Conservation (phyloP, 2,113 vertebrate genomes). For the Cercocebus atys region DNA sequence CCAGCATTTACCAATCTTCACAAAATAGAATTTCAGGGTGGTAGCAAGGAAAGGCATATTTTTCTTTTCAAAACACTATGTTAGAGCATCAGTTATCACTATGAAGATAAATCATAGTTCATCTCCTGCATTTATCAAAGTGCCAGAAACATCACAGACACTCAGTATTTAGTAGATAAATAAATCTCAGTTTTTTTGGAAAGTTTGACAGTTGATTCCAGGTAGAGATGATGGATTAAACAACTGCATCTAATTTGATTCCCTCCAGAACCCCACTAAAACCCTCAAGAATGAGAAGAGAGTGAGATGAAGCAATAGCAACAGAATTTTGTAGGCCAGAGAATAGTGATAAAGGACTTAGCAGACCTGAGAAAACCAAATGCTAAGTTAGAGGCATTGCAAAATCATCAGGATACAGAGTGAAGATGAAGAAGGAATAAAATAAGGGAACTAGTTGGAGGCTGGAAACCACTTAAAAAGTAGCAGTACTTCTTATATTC, state of each 20-base stretch:
- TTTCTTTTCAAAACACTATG: background rate
- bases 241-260: constrained; percentile 3
- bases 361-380: background rate
- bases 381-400: background rate
- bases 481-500: background rate
- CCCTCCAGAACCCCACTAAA: constrained; percentile 3
- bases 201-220: constrained; percentile 40
- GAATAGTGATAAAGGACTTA: background rate
- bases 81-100: constrained; percentile 1
- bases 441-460: background rate
- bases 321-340: background rate
- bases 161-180: constrained; percentile 53
- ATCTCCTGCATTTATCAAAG: constrained; percentile 55
- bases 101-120: constrained; percentile 52
- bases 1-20: background rate
- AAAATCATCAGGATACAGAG: background rate
- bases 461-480: background rate
- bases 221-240: constrained; percentile 54
- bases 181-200: constrained; percentile 21
- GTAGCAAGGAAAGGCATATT: constrained; percentile 8
- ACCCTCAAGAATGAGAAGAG: background rate
- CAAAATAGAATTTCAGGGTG: constrained; percentile 15
- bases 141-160: background rate
- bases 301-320: background rate
- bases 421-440: background rate